Evolutionary conservation across 2,797 vertebrate species (phyloP), one percentile per base, ranked within the genome.

Genomic region (Sarcophilus harrisii): DNA sequence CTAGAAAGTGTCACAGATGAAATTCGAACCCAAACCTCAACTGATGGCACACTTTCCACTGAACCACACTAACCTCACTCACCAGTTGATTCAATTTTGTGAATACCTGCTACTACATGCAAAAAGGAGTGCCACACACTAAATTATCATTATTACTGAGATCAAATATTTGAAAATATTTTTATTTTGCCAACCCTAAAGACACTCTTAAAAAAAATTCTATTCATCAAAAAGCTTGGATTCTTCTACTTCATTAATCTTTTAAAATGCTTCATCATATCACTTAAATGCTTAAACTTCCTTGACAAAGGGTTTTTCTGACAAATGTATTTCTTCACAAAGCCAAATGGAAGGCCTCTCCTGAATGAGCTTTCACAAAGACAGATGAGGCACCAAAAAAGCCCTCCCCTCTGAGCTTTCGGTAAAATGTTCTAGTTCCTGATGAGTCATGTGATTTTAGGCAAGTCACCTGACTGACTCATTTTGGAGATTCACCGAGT

Each of bases 281-380:
- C 45, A 45, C 58, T 59, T 52, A 30, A 62, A 62, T 32, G 49
- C 16, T 30, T 52, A 18, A 54, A n/a, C 32, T 92, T 52, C 54
- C 12, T 92, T 54, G n/a, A 52, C 27, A 62, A 38, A 62, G 16
- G 30, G 8, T 54, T 54, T 73, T 73, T 57, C 55, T 27, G 66
- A 92, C 52, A 92, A 92, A 92, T 66, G 59, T 32, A 10, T 60
- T 92, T 54, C 32, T 73, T 73, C 60, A 92, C 60, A 92, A 73
- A n/a, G 66, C 9, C 30, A 55, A 49, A 45, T 5, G 30, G 49
- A 60, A 30, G 27, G 59, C 58, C 91, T 58, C 57, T 11, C 32
- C 60, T 73, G 66, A 54, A 73, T 27, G 54, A 66, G 55, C 92
- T 55, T 54, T 92, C 49, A 73, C 27, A 45, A 52, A 62, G 58